phyloP scores from a whole-genome alignment of 2,113 vertebrate species.

The Sus scrofa region DNA sequence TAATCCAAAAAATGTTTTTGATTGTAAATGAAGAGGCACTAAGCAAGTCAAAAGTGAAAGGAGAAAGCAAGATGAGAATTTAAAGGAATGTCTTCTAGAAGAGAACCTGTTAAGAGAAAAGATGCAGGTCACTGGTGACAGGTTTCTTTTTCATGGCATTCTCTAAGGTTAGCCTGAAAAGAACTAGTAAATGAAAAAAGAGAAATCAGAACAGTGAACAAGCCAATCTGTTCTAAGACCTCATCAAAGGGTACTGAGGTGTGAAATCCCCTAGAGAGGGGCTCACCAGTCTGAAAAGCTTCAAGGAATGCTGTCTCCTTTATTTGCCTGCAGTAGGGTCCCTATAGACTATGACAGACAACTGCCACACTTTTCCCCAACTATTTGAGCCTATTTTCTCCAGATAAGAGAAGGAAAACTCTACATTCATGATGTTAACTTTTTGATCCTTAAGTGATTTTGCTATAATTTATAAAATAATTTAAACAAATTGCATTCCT shows the following conservation, averaged over 20 bases:
- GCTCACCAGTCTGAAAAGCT: conserved; percentile 30
- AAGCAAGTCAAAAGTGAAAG: conserved; percentile 56
- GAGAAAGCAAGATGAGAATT: conserved; percentile 48
- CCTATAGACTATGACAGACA: conserved; percentile 48
- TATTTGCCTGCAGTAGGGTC: background rate
- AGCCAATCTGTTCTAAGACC: conserved; percentile 50
- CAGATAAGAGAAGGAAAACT: conserved; percentile 34
- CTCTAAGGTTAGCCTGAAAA: conserved; percentile 54
- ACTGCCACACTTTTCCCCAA: background rate
- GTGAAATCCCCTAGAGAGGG: background rate
- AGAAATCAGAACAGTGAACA: background rate
- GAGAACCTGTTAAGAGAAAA: conserved; percentile 20
- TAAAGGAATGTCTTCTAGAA: conserved; percentile 54
- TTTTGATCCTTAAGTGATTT: background rate
- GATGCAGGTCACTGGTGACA: background rate
- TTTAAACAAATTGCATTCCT: conserved; percentile 52
- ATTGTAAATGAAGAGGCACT: conserved; percentile 30
- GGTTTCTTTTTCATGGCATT: conserved; percentile 57
- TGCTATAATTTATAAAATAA: conserved; percentile 58
- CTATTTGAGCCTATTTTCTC: conserved; percentile 56
- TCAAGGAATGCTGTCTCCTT: conserved; percentile 17
- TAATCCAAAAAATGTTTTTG: conserved; percentile 42
- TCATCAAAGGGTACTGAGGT: conserved; percentile 35
- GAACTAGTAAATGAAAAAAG: conserved; percentile 66
- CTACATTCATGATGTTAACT: background rate